These are phyloP conservation scores for Lithophane leautieri DNA, from an alignment of 2,888 invertebrate species.

Conservation along the genomic window DNA sequence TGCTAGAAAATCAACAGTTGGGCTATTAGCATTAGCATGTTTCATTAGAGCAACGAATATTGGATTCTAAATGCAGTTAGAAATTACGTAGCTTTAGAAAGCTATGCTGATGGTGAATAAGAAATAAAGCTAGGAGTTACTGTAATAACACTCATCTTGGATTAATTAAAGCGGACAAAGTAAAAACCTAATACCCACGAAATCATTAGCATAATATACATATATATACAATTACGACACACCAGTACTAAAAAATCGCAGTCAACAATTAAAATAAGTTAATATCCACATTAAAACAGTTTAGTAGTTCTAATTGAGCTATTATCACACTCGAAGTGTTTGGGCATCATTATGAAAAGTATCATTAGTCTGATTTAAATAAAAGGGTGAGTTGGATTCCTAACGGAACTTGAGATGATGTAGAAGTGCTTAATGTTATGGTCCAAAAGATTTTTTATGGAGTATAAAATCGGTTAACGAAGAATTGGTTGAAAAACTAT, in stretches of 20 bases:
- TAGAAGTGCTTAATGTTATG: slow-evolving; percentile 11
- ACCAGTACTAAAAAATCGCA: slow-evolving; percentile 21
- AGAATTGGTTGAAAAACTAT: neutral
- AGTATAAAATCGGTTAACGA: neutral
- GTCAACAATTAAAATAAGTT: slow-evolving; percentile 52
- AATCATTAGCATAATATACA: neutral
- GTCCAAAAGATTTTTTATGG: slow-evolving; percentile 1
- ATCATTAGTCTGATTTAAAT: slow-evolving; percentile 54
- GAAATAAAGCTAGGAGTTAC: neutral
- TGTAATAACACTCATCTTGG: neutral
- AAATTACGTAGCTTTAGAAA: neutral
- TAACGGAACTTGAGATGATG: slow-evolving; percentile 32
- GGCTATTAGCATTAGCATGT: neutral
- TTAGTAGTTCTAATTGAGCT: slow-evolving; percentile 61
- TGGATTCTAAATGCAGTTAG: neutral
- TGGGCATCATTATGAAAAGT: slow-evolving; percentile 38
- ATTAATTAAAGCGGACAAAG: neutral
- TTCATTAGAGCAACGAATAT: neutral
- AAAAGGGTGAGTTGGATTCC: slow-evolving; percentile 40
- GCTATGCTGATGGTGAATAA: neutral
- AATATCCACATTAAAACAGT: slow-evolving; percentile 54
- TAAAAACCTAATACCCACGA: neutral
- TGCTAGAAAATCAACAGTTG: neutral
- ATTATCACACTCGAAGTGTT: slow-evolving; percentile 59
- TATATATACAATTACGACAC: slow-evolving; percentile 11